Conservation (phyloP, 2,888 invertebrate species). For the Invenusta paracnida region DNA sequence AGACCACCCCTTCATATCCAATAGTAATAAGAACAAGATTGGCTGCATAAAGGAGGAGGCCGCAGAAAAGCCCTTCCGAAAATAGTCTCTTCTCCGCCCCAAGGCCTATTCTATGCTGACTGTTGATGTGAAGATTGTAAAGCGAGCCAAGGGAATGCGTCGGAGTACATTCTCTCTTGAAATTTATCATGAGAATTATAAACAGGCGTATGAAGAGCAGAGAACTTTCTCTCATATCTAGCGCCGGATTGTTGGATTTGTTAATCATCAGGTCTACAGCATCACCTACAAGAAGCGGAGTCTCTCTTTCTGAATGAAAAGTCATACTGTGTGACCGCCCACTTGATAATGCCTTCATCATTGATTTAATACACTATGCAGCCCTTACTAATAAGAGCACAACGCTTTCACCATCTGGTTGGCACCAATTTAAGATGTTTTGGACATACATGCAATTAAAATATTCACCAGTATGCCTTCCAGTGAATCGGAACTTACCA, state of each 20-base stretch:
- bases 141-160: not conserved
- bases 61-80: not conserved
- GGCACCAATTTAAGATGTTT: too few relatives aligned
- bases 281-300: not conserved
- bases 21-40: not conserved
- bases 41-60: not conserved
- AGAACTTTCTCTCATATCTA: not conserved
- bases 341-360: too few relatives aligned
- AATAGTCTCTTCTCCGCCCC: not conserved
- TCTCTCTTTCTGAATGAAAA: not conserved
- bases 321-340: too few relatives aligned
- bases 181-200: not conserved
- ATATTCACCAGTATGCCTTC: too few relatives aligned
- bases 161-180: not conserved
- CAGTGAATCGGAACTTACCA: too few relatives aligned
- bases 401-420: too few relatives aligned
- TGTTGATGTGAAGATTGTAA: not conserved
- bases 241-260: not conserved
- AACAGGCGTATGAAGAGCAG: not conserved
- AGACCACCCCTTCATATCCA: too few relatives aligned
- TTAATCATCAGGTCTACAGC: not conserved
- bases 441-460: too few relatives aligned
- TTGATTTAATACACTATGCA: too few relatives aligned
- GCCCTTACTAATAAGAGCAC: too few relatives aligned
- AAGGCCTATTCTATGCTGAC: not conserved